Base-by-base conservation (phyloP, 64 coral and sea anemone species). In the Pachyseris speciosa region DNA sequence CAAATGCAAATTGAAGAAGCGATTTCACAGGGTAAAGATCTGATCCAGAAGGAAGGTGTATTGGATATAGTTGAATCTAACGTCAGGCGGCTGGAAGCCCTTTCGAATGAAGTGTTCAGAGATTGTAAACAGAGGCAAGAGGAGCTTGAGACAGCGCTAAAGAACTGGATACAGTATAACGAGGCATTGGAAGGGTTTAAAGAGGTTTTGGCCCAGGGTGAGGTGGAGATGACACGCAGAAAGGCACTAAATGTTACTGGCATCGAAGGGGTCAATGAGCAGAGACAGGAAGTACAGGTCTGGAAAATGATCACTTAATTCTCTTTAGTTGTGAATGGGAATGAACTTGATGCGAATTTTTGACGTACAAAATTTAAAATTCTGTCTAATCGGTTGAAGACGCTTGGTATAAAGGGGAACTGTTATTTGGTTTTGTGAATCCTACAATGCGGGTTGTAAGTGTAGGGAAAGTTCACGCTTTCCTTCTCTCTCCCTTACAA, bases 201-300 rank as follows among this genome's bases (percentile, higher is more conserved):
- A 53, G 95, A 96, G 59, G 83, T 80, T 38, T 91, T 96, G 2
- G 95, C 95, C 1, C 66, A 88, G n/a, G 95, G 86, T 7, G 95
- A 96, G 38, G 95, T 96, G 6, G 91, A 93, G 64, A 25, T 96
- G 0, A 96, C 86, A 20, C 53, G 88, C 20, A 96, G 95, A 19
- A 96, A 96, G 48, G 93, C 91, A 12, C 68, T 93, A 10, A 91
- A 88, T 71, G 72, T 96, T 45, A 90, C 91, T 25, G 95, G 88
- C 22, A 90, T 96, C 79, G 95, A 96, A 16, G 83, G 50, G 17
- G 93, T 96, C 45, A 89, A 93, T 22, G 91, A 83, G 30, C 77
- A 96, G 67, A 93, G 85, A 37, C 71, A 87, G 25, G 85, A 83
- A 17, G 61, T 93, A 11, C 83, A 96, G 95, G 91, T 96, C 47